A percentile compares a stretch with the other conserved stretches of the same genome.
These are phyloP conservation scores for Lithodes maja DNA, from an alignment of 2,888 invertebrate genomes.

Conservation along the genomic window DNA sequence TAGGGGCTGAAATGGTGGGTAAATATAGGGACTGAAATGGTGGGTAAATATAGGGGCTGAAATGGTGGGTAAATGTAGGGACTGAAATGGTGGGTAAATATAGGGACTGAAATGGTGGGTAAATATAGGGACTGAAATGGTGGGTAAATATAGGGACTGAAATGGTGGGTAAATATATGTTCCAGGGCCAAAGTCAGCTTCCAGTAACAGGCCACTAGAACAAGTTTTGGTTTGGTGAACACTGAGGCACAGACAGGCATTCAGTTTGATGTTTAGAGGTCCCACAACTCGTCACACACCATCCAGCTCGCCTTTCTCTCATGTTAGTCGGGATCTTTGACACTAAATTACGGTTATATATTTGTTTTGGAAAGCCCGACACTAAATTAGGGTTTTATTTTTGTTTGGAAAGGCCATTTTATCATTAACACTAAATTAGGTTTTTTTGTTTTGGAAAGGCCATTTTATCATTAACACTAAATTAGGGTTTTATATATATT, in stretches of 20 bases:
- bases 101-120: constrained; percentile 2
- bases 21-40: background rate
- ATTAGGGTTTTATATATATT: too few species aligned
- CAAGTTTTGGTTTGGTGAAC: background rate
- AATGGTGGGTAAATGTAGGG: background rate
- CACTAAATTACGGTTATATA: too few species aligned
- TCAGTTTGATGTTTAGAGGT: background rate
- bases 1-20: background rate
- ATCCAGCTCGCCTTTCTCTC: too few species aligned
- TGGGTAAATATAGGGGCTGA: background rate
- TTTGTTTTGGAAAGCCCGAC: too few species aligned
- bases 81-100: background rate
- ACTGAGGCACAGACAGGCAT: background rate
- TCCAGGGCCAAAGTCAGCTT: background rate
- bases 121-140: background rate
- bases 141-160: background rate
- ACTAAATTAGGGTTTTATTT: too few species aligned
- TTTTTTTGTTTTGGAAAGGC: too few species aligned
- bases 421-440: too few species aligned
- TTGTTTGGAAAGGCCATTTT: too few species aligned
- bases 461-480: too few species aligned
- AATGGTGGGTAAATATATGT: constrained; percentile 10
- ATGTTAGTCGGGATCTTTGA: too few species aligned
- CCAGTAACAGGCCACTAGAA: background rate
- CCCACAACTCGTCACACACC: background rate